phyloP scores from a whole-genome alignment of 2,888 invertebrate species.

The Matsumyia berberina region DNA sequence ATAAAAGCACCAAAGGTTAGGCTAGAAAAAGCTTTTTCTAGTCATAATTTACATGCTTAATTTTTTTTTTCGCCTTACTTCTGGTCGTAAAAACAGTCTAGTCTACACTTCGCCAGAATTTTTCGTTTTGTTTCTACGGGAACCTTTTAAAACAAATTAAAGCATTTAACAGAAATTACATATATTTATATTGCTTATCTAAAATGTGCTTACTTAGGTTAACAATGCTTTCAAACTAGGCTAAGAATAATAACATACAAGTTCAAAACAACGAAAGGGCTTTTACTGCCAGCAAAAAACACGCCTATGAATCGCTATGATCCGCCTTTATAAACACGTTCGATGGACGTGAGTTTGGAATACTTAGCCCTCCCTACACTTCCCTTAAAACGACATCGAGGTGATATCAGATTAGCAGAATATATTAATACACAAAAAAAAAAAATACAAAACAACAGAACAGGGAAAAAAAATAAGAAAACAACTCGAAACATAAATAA shows the following conservation, averaged over 20 bases:
- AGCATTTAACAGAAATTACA: slow-evolving; percentile 5
- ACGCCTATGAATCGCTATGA: slow-evolving; percentile 21
- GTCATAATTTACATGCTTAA: slow-evolving; percentile 38
- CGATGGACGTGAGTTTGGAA: slow-evolving; percentile 77
- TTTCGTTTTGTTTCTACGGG: slow-evolving; percentile 43
- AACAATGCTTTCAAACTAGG: slow-evolving; percentile 77
- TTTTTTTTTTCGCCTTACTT: slow-evolving; percentile 61
- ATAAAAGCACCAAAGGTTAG: slow-evolving; percentile 20
- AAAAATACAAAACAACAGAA: slow-evolving; percentile 65
- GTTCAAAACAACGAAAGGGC: slow-evolving; percentile 60
- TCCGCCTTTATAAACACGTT: slow-evolving; percentile 54
- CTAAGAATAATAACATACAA: slow-evolving; percentile 55
- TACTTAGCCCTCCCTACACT: slow-evolving; percentile 20
- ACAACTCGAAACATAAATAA: slow-evolving; percentile 70
- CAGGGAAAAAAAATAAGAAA: slow-evolving; percentile 66
- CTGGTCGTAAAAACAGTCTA: slow-evolving; percentile 12
- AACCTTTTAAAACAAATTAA: slow-evolving; percentile 33
- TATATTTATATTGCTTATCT: slow-evolving; percentile 29
- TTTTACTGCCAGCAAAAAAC: slow-evolving; percentile 69
- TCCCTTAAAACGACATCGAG: slow-evolving; percentile 65
- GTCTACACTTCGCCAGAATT: slow-evolving; percentile 15
- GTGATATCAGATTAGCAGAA: slow-evolving; percentile 83
- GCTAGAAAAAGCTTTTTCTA: slow-evolving; percentile 55
- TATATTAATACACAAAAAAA: slow-evolving; percentile 82
- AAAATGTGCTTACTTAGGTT: slow-evolving; percentile 49